Conservation (phyloP, 2,888 invertebrate species). For the Coecobrya sp. region DNA sequence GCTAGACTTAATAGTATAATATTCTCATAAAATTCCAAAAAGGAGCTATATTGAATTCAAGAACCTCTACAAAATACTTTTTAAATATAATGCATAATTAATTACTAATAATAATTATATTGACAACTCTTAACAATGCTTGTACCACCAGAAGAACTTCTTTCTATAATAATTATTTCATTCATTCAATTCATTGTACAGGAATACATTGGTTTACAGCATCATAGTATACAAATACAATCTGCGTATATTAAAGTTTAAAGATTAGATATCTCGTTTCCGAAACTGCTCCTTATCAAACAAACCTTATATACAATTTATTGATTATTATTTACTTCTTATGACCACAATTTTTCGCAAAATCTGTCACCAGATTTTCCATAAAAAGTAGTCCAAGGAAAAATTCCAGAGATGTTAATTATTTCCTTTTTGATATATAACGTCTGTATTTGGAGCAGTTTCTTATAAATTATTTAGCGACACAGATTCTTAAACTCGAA, state of each 20-base stretch:
- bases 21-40: slow-evolving; percentile 51
- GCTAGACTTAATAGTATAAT: slow-evolving; percentile 29
- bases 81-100: no score
- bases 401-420: neutral
- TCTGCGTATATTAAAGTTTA: slow-evolving; percentile 59
- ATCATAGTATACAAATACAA: slow-evolving; percentile 74
- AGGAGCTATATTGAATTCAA: slow-evolving; percentile 65
- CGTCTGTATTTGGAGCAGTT: slow-evolving; percentile 32
- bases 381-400: neutral
- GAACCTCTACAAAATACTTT: slow-evolving; percentile 38
- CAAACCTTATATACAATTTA: neutral
- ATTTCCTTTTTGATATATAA: neutral
- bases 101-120: slow-evolving; percentile 50
- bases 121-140: slow-evolving; percentile 72
- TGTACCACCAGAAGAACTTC: slow-evolving; percentile 61
- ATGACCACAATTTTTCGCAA: no score
- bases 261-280: slow-evolving; percentile 54
- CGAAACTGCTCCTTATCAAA: slow-evolving; percentile 58
- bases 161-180: slow-evolving; percentile 15
- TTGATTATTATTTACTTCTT: no score
- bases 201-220: slow-evolving; percentile 64
- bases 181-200: slow-evolving; percentile 61
- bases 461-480: slow-evolving; percentile 54
- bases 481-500: slow-evolving; percentile 57
- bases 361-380: neutral